phyloP scores from a whole-genome alignment of 2,113 vertebrate genomes.

The Opisthocomus hoazin region DNA sequence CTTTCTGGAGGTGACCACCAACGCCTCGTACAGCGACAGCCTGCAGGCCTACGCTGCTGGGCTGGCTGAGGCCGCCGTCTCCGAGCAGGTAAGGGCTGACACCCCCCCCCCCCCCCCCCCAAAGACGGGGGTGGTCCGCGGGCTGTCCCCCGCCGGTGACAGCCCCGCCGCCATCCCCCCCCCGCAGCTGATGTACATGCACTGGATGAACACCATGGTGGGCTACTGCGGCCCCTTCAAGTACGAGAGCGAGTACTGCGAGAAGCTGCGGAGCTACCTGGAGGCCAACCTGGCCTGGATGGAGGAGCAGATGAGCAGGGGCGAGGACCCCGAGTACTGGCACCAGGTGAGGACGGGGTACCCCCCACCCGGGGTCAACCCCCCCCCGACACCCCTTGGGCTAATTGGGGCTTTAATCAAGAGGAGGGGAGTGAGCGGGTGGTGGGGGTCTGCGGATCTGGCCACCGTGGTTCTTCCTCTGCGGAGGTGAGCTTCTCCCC shows the following conservation, averaged over 20 bases:
- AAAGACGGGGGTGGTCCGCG: no score
- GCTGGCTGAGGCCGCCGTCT: constrained; percentile 82
- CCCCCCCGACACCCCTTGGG: rapidly evolving
- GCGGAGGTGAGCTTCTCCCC: background rate
- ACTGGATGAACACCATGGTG: constrained; percentile 96
- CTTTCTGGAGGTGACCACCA: constrained; percentile 83
- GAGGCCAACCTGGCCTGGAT: constrained; percentile 86
- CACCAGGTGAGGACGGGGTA: constrained; percentile 79
- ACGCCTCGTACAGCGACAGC: constrained; percentile 79
- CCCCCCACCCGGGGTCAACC: background rate
- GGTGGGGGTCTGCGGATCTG: background rate
- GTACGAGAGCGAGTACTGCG: constrained; percentile 78
- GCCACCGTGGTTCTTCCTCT: background rate
- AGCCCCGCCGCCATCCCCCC: rapidly evolving
- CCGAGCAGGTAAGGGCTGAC: constrained; percentile 74
- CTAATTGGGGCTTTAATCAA: background rate
- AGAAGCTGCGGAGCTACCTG: constrained; percentile 84
- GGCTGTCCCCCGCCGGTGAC: background rate
- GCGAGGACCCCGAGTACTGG: constrained; percentile 79
- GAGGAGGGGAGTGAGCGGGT: rapidly evolving
- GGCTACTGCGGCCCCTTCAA: constrained; percentile 87
- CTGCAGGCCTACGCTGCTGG: constrained; percentile 92
- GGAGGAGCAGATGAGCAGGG: constrained; percentile 72
- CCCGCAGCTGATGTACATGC: constrained; percentile 88
- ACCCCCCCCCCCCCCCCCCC: background rate